Percentiles rank a stretch among this genome's conserved stretches.
Evolutionary conservation across 1,140 invertebrate genomes (phyloP).

Genomic region (Drosophila sp.): DNA sequence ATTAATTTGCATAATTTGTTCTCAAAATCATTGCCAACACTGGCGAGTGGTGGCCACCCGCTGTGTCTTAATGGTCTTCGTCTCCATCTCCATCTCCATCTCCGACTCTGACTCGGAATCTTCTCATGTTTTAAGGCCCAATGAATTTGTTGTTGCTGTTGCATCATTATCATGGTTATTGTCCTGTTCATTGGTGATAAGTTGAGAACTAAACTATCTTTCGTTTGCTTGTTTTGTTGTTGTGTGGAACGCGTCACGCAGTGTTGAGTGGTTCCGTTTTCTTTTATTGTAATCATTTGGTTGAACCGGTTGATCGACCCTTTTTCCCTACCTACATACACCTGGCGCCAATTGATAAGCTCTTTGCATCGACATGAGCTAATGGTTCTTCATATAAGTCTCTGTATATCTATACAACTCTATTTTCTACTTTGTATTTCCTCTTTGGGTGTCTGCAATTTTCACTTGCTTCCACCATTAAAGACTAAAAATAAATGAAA

Average conservation of each 20-base stretch:
- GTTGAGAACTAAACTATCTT: conserved; percentile 26
- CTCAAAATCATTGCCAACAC: conserved; percentile 32
- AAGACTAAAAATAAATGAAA: conserved; percentile 64
- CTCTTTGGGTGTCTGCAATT: conserved; percentile 54
- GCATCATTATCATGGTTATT: conserved; percentile 74
- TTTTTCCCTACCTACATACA: conserved; percentile 35
- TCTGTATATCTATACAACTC: conserved; percentile 53
- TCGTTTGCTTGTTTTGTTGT: not conserved
- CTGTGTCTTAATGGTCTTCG: conserved; percentile 57
- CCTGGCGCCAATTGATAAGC: conserved; percentile 66
- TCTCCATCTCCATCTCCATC: not conserved
- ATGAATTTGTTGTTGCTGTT: conserved; percentile 67
- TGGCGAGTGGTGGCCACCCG: conserved; percentile 38
- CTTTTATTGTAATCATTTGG: conserved; percentile 26
- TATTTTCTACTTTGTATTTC: conserved; percentile 42
- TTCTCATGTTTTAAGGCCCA: conserved; percentile 25
- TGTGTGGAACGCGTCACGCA: conserved; percentile 48
- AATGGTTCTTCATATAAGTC: conserved; percentile 42
- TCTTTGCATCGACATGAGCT: conserved; percentile 29
- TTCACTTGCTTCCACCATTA: conserved; percentile 48
- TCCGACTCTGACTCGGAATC: not conserved
- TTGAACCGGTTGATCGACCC: conserved; percentile 48
- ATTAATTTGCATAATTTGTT: conserved; percentile 75
- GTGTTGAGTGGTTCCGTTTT: conserved; percentile 59
- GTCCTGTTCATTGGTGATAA: conserved; percentile 69